Evolutionary conservation across 2,888 invertebrate species (phyloP), one percentile per base, ranked within the genome.

Genomic region (Sinelater perroti): DNA sequence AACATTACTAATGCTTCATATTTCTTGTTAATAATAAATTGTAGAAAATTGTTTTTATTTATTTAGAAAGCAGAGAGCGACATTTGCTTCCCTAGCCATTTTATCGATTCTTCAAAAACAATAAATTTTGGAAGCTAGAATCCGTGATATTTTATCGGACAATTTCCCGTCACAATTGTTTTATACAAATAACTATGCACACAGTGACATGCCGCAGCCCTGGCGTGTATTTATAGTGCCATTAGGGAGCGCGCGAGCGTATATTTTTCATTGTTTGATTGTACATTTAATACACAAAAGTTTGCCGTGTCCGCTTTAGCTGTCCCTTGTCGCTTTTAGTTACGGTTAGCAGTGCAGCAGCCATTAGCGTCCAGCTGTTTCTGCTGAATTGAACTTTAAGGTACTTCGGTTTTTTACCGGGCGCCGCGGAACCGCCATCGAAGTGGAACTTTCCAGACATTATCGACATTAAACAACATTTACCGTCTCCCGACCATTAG

Each of bases 281-380:
- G 8, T 11, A 36, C 36, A n/a, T 36, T 36, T 36, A 18, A 33
- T 18, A 36, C 36, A 14, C 36, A 13, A 36, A n/a, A 36, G 35
- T 36, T 33, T 6, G 8, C n/a, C n/a, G n/a, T n/a, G n/a, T 30
- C 33, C 8, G 11, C 16, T 36, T 36, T 36, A 17, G 17, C 18
- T 36, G 36, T 18, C 10, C 8, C n/a, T 6, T 17, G 18, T 2
- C 18, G 18, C 18, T 36, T 18, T 36, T 36, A 36, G 36, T 36
- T 36, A 36, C 13, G 8, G 18, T 36, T 36, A 36, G n/a, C 10
- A 13, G 2, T 3, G 36, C 7, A 21, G 24, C 6, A 40, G 21
- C 13, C 38, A 21, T 40, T 40, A 40, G 2, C 24, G 38, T 24
- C 36, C 11, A 11, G n/a, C 24, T 40, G 40, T 40, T 40, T 20